phyloP scores from a whole-genome alignment of 2,888 invertebrate genomes.

The Chirona hameri region DNA sequence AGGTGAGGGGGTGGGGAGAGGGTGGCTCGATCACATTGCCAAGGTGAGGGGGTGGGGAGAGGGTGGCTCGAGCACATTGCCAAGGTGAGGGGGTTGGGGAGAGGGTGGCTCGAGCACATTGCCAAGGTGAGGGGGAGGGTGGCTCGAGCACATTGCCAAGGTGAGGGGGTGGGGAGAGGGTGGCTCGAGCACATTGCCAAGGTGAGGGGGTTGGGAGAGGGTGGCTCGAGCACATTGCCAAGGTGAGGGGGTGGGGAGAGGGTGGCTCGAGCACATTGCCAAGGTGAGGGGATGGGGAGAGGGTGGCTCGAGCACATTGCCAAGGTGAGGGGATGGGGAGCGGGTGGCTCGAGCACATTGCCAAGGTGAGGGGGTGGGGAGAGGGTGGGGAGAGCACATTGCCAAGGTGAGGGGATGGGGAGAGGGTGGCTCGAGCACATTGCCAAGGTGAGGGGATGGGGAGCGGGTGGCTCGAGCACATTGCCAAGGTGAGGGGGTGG shows the following conservation, averaged over 20 bases:
- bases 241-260: constrained; percentile 59
- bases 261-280: constrained; percentile 96
- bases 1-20: constrained; percentile 59
- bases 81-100: constrained; percentile 64
- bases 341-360: constrained; percentile 97
- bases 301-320: constrained; percentile 98
- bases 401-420: constrained; percentile 73
- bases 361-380: constrained; percentile 72
- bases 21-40: constrained; percentile 96
- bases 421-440: constrained; percentile 94
- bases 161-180: constrained; percentile 52
- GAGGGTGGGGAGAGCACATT: constrained; percentile 81
- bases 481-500: constrained; percentile 77
- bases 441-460: constrained; percentile 74
- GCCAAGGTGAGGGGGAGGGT: constrained; percentile 87
- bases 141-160: constrained; percentile 98
- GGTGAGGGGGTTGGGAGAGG: constrained; percentile 54
- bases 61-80: constrained; percentile 98
- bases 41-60: constrained; percentile 64
- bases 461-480: constrained; percentile 90
- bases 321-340: constrained; percentile 63
- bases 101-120: constrained; percentile 94
- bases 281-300: constrained; percentile 64
- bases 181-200: constrained; percentile 99
- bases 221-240: constrained; percentile 97